A percentile compares a stretch with the other conserved stretches of the same genome.
Conservation (phyloP, 2,113 vertebrate species). For the Ochotona curzoniae region DNA sequence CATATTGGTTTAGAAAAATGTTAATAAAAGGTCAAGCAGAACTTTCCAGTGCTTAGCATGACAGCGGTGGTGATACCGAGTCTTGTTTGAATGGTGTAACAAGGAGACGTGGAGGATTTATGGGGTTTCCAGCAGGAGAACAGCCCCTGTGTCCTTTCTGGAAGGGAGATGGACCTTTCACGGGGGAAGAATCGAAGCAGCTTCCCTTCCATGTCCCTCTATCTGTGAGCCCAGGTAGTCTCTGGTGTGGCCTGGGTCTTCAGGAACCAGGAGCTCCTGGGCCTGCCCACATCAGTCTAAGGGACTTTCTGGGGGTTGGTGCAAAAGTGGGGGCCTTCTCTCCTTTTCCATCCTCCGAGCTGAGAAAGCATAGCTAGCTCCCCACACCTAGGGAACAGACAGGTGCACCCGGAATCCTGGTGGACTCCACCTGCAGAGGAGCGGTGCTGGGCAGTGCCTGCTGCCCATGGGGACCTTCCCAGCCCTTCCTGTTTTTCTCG, state of each 20-base stretch:
- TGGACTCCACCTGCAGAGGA: accelerated
- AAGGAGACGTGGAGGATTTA: slow-evolving; percentile 77
- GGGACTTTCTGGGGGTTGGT: not conserved
- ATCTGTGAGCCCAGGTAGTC: not conserved
- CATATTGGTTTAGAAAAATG: slow-evolving; percentile 89
- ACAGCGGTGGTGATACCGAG: slow-evolving; percentile 80
- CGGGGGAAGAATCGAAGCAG: not conserved
- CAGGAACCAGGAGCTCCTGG: not conserved
- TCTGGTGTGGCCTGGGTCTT: not conserved
- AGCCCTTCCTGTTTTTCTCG: not conserved
- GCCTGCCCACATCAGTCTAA: not conserved
- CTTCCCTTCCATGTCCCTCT: not conserved
- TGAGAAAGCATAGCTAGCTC: not conserved
- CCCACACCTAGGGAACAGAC: not conserved
- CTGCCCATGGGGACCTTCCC: accelerated
- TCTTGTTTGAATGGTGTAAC: slow-evolving; percentile 80
- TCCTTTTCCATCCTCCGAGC: not conserved
- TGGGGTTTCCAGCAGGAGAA: slow-evolving; percentile 60
- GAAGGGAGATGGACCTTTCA: slow-evolving; percentile 16
- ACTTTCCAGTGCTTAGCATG: slow-evolving; percentile 86
- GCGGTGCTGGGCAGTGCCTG: not conserved
- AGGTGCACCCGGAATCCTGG: accelerated
- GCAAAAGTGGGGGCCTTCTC: not conserved
- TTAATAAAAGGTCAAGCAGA: slow-evolving; percentile 91
- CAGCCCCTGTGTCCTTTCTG: not conserved